Evolutionary conservation across 2,797 vertebrate genomes (phyloP).

Genomic region (Helarctos malayanus): DNA sequence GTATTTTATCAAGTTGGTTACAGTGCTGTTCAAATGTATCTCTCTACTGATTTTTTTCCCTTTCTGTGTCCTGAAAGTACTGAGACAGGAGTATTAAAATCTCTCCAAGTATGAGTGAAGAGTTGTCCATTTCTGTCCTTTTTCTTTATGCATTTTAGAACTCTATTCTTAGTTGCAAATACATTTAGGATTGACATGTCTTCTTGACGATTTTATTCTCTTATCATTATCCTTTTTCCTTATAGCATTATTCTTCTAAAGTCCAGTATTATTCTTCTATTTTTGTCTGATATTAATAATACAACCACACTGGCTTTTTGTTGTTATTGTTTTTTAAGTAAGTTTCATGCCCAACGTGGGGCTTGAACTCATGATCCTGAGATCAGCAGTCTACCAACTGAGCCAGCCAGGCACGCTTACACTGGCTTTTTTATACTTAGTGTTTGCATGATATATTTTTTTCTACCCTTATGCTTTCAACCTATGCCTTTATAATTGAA

Average conservation of each 20-base stretch:
- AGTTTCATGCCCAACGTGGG: not conserved
- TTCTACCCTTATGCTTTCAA: not conserved
- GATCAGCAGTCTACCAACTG: not conserved
- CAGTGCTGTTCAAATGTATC: not conserved
- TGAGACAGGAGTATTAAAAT: not conserved
- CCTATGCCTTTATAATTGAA: not conserved
- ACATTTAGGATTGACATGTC: not conserved
- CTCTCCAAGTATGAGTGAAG: not conserved
- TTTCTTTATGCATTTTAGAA: not conserved
- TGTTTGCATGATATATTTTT: not conserved
- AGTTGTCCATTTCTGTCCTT: not conserved
- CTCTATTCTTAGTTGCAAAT: not conserved
- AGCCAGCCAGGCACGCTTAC: not conserved
- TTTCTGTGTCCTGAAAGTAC: not conserved
- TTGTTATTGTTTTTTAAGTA: not conserved
- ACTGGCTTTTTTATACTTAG: not conserved
- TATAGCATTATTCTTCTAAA: not conserved
- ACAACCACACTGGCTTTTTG: not conserved
- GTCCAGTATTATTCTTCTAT: not conserved
- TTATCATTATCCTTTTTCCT: not conserved
- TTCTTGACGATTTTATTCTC: not conserved
- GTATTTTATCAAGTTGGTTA: not conserved
- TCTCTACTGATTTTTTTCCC: not conserved
- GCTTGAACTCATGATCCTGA: not conserved
- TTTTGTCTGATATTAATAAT: not conserved